Evolutionary conservation across 2,888 invertebrate genomes (phyloP), one percentile per base, ranked within the genome.

Genomic region (Electrophaes corylata): DNA sequence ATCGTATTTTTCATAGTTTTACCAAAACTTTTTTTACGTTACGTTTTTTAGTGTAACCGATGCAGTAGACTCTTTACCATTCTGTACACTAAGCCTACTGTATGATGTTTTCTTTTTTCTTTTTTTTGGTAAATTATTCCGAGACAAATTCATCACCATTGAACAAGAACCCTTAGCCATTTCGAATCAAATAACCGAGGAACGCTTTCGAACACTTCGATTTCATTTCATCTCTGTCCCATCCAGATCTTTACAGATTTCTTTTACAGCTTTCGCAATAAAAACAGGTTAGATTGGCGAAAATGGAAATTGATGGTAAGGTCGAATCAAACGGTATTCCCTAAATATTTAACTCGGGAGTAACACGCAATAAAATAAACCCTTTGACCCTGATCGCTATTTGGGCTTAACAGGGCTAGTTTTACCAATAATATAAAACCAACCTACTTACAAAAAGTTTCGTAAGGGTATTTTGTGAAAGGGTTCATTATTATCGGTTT

Each of bases 261-360:
- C 60, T 60, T 62, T 57, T 60, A 60, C 60, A 45, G 57, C 41
- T 18, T 40, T 56, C 44, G 58, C 57, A 65, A 65, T 61, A 65
- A 65, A 65, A 57, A 58, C 53, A 56, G 19, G 51, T 50, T 57
- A 60, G 62, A 62, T 62, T 65, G 57, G 60, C 62, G 52, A 60
- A 58, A 65, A 65, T 65, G 51, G 54, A 57, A 59, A 65, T 65
- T 60, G 62, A 65, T 65, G 60, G 65, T 61, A 53, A 60, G 55
- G 40, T 57, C 58, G 40, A 62, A 62, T 61, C 60, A 57, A 62
- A 62, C 39, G 51, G 58, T 60, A 50, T 62, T 57, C 55, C 56
- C 57, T 57, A 53, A 60, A 60, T 60, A 62, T 62, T 65, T 65
- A 56, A 56, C 44, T 35, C 43, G 23, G 20, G 43, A n/a, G 43